Percentiles rank a stretch among this genome's conserved stretches.
Evolutionary conservation across 2,888 invertebrate genomes (phyloP).

Genomic region (Theodoxus fluviatilis): DNA sequence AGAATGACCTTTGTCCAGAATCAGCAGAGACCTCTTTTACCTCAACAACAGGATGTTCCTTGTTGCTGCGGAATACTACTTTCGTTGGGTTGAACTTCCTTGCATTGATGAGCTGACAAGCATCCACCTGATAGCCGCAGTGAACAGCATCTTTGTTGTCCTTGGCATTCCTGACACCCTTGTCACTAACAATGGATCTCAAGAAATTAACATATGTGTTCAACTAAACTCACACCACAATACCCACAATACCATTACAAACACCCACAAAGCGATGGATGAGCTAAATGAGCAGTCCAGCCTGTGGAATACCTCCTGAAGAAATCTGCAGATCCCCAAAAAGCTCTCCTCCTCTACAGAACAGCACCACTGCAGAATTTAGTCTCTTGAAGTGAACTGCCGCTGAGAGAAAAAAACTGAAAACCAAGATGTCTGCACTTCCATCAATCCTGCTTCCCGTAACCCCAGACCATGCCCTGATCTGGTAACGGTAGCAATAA

Average conservation of each 20-base stretch:
- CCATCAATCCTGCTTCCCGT: background rate
- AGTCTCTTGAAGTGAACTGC: constrained; percentile 20
- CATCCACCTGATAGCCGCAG: background rate
- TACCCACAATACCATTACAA: background rate
- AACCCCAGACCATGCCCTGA: constrained; percentile 25
- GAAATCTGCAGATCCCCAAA: constrained; percentile 22
- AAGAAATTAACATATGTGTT: constrained; percentile 7
- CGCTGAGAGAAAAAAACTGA: constrained; percentile 22
- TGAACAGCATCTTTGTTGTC: constrained; percentile 18
- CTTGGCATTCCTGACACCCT: constrained; percentile 23
- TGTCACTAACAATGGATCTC: constrained; percentile 20
- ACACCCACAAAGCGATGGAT: constrained; percentile 21
- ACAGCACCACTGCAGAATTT: constrained; percentile 21
- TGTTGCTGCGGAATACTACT: constrained; percentile 22
- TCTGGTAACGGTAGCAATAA: too few species aligned
- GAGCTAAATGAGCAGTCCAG: constrained; percentile 22
- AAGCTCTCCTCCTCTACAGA: constrained; percentile 23
- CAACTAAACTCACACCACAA: constrained; percentile 22
- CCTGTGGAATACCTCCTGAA: constrained; percentile 17
- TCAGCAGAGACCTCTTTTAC: constrained; percentile 20
- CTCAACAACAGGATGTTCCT: background rate
- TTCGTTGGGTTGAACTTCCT: constrained; percentile 15
- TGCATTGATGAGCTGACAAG: background rate
- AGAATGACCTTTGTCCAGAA: constrained; percentile 15
- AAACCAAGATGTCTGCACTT: background rate